Percentiles rank a stretch among this genome's conserved stretches.
phyloP scores from a whole-genome alignment of 2,113 vertebrate genomes.

The Xiphorhynchus elegans region DNA sequence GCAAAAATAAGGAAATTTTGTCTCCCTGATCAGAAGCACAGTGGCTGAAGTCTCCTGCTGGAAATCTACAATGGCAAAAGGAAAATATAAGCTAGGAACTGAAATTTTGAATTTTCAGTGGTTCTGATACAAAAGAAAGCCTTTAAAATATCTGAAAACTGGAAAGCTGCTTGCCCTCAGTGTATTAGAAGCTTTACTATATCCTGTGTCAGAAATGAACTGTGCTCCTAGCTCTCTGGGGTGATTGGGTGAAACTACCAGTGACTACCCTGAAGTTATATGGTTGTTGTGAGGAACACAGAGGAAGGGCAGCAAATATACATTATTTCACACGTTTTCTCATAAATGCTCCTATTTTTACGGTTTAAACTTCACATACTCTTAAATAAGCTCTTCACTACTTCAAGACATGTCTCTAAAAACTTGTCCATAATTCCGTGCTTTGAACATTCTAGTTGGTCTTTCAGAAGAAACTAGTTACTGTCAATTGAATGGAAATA shows the following conservation, averaged over 20 bases:
- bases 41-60: not conserved
- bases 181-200: rapidly evolving
- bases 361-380: not conserved
- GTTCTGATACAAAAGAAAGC: not conserved
- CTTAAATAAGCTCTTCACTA: not conserved
- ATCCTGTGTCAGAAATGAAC: not conserved
- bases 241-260: not conserved
- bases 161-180: rapidly evolving
- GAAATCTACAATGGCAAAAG: not conserved
- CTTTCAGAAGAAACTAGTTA: not conserved
- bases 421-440: not conserved
- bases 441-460: not conserved
- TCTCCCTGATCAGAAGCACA: not conserved
- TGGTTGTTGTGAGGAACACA: not conserved
- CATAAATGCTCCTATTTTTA: not conserved
- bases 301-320: not conserved
- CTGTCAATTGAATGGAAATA: not conserved
- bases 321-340: not conserved
- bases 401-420: not conserved
- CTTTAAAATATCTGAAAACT: not conserved
- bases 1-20: not conserved
- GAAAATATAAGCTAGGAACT: not conserved
- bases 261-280: not conserved
- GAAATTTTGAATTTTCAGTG: not conserved
- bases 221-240: not conserved